Evolutionary conservation across 2,113 vertebrate genomes (phyloP).

Genomic region (Pheucticus melanocephalus): DNA sequence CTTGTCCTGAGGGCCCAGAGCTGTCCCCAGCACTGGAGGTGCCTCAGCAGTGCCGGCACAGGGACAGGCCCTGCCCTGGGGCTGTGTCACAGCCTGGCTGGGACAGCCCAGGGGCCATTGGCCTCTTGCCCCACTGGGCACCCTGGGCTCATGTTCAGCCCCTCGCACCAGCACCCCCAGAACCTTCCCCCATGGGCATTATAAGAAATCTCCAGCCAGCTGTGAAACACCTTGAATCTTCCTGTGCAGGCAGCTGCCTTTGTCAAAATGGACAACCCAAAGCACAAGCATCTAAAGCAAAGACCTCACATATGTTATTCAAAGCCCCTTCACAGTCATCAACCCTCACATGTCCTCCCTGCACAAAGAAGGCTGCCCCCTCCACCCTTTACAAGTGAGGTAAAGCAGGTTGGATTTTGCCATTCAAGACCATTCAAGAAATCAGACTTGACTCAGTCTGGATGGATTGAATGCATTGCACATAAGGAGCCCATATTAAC

Average conservation of each 20-base stretch:
- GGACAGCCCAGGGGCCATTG: neutral
- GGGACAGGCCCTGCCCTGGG: neutral
- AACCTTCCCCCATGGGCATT: neutral
- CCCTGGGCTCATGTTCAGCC: rapidly evolving
- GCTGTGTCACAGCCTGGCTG: neutral
- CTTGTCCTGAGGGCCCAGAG: no score
- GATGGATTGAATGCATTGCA: neutral
- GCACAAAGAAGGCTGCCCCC: neutral
- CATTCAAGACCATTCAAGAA: neutral
- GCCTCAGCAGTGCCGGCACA: neutral
- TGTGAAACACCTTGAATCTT: neutral
- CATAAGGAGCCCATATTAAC: neutral
- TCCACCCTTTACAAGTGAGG: neutral
- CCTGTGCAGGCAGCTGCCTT: neutral
- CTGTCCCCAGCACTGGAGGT: neutral
- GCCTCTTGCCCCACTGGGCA: neutral
- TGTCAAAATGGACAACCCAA: rapidly evolving
- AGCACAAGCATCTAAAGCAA: neutral
- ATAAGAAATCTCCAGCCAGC: neutral
- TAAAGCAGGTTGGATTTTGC: neutral
- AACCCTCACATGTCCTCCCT: neutral
- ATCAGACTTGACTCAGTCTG: neutral
- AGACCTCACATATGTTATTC: rapidly evolving
- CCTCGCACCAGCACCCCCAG: neutral
- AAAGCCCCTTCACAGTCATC: neutral